Evolutionary conservation across 2,888 invertebrate species (phyloP).

Genomic region (Cyclophora albipunctata): DNA sequence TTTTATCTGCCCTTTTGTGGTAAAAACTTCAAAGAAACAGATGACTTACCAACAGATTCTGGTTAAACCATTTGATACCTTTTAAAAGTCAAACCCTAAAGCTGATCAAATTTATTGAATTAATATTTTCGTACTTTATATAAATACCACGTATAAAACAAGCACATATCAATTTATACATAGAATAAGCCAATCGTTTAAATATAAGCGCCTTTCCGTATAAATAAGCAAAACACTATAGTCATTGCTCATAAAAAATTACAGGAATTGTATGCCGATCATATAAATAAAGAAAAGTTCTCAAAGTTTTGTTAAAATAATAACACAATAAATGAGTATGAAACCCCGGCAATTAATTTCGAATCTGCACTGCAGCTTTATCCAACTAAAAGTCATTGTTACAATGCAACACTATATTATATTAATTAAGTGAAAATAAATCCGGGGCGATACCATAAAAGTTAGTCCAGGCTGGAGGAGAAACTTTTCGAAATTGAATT

Average conservation of each 20-base stretch:
- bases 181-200: too few species aligned
- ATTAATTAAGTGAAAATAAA: slow-evolving; percentile 34
- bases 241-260: too few species aligned
- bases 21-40: slow-evolving; percentile 34
- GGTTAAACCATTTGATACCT: slow-evolving; percentile 1
- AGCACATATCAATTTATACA: too few species aligned
- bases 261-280: too few species aligned
- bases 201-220: too few species aligned
- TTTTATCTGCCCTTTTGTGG: slow-evolving; percentile 40
- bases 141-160: too few species aligned
- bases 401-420: slow-evolving; percentile 11
- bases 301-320: too few species aligned
- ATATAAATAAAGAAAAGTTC: too few species aligned
- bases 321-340: too few species aligned
- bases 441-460: slow-evolving; percentile 33
- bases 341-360: too few species aligned
- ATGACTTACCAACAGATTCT: slow-evolving; percentile 19
- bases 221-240: too few species aligned
- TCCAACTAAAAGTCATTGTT: slow-evolving; percentile 3
- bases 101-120: slow-evolving; percentile 2
- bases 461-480: slow-evolving; percentile 28
- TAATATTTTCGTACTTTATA: too few species aligned
- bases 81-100: slow-evolving; percentile 3
- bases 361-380: not conserved
- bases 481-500: slow-evolving; percentile 55